Evolutionary conservation across 2,113 vertebrate species (phyloP).

Genomic region (Rhinopomastus cyanomelas): DNA sequence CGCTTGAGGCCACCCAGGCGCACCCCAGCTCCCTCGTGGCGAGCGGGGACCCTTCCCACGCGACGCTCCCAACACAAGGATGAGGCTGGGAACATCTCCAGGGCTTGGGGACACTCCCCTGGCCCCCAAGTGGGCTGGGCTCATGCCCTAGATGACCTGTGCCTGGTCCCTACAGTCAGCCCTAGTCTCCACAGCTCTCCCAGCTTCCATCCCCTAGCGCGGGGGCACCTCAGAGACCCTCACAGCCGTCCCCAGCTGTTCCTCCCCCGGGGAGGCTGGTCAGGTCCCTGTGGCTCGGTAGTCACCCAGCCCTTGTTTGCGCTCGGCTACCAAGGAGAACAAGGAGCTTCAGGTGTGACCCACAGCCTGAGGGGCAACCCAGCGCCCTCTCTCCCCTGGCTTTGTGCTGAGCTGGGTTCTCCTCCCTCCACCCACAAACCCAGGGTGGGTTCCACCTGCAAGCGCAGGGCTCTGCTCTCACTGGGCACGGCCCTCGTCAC

Average conservation of each 20-base stretch:
- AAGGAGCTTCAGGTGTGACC: neutral
- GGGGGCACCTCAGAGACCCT: neutral
- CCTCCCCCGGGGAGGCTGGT: neutral
- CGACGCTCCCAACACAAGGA: accelerated
- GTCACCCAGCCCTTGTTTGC: too few species aligned
- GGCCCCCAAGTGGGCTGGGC: too few species aligned
- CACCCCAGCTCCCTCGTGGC: neutral
- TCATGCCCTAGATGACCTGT: accelerated
- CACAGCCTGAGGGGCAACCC: too few species aligned
- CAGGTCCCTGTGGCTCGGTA: neutral
- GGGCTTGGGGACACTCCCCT: neutral
- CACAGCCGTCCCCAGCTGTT: neutral
- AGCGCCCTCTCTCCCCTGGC: neutral
- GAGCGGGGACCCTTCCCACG: accelerated
- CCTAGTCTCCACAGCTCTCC: accelerated
- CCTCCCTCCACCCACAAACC: too few species aligned
- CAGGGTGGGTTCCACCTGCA: neutral
- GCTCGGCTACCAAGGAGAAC: too few species aligned
- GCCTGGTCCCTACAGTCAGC: accelerated
- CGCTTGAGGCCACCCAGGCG: neutral
- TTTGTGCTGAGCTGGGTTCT: neutral
- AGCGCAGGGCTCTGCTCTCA: neutral
- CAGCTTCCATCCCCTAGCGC: accelerated
- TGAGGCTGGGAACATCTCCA: neutral
- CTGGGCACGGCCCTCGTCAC: neutral